These are phyloP conservation scores for Podarcis cretensis DNA, from an alignment of 2,113 vertebrate species.

Conservation along the genomic window DNA sequence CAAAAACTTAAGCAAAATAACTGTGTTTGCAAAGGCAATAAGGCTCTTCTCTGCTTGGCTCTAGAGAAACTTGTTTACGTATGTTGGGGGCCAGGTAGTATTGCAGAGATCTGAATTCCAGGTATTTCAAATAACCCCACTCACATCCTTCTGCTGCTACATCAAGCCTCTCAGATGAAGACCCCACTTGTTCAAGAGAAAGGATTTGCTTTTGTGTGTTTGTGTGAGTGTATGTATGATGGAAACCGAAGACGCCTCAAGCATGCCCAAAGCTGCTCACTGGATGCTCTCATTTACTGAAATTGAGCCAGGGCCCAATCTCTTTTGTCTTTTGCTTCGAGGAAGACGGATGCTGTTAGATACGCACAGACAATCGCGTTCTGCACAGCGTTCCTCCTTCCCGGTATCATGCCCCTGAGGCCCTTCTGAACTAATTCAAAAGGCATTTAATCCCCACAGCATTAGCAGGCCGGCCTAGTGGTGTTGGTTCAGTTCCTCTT, in stretches of 20 bases:
- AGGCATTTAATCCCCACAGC: not conserved
- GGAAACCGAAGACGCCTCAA: constrained; percentile 52
- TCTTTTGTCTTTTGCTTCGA: constrained; percentile 29
- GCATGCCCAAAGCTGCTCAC: constrained; percentile 21
- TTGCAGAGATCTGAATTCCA: constrained; percentile 27
- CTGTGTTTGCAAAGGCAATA: not conserved
- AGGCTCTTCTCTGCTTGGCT: not conserved
- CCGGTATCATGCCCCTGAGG: not conserved
- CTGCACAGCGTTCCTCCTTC: not conserved
- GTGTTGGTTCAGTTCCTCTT: not conserved
- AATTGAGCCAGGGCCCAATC: constrained; percentile 16
- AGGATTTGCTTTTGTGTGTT: constrained; percentile 14
- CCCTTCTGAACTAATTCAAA: constrained; percentile 35
- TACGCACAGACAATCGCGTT: not conserved
- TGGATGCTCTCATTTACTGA: constrained; percentile 54
- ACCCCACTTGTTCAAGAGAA: constrained; percentile 26
- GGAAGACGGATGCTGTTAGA: constrained; percentile 41
- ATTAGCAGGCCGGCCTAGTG: not conserved
- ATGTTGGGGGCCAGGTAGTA: not conserved
- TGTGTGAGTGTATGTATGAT: not conserved
- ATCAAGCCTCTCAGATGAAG: constrained; percentile 28
- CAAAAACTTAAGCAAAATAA: not conserved
- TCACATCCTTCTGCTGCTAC: constrained; percentile 1
- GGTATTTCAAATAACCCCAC: constrained; percentile 34
- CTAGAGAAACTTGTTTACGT: constrained; percentile 14